These are phyloP conservation scores for Drosophila peninsularis DNA, from an alignment of 2,888 invertebrate species.

Conservation along the genomic window DNA sequence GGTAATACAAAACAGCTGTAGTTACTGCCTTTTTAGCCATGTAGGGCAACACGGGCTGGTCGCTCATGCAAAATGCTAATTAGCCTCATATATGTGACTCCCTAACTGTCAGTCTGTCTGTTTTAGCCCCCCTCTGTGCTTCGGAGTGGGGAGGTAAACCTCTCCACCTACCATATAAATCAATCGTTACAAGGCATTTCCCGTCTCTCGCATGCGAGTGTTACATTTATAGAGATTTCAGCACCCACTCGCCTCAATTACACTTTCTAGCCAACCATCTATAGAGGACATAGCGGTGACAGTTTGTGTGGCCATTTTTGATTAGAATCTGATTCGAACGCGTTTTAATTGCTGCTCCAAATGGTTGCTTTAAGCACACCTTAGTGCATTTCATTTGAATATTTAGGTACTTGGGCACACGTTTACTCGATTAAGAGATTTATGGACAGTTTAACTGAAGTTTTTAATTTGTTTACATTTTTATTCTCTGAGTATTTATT, in stretches of 20 bases:
- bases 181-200: constrained; percentile 56
- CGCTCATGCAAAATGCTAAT: constrained; percentile 73
- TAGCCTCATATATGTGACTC: constrained; percentile 47
- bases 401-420: not conserved
- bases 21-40: constrained; percentile 68
- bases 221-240: constrained; percentile 53
- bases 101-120: constrained; percentile 18
- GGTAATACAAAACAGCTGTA: constrained; percentile 45
- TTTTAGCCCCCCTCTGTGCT: constrained; percentile 1
- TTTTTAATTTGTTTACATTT: constrained; percentile 3
- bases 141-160: constrained; percentile 6
- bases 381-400: constrained; percentile 1
- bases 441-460: constrained; percentile 2
- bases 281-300: constrained; percentile 25
- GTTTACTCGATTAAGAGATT: not conserved
- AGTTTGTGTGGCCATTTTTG: constrained; percentile 49
- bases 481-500: not conserved
- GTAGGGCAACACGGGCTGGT: constrained; percentile 55
- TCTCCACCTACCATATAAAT: constrained; percentile 38
- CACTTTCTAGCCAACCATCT: constrained; percentile 47
- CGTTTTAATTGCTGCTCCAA: constrained; percentile 42
- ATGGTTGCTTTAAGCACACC: constrained; percentile 4
- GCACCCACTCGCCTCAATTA: constrained; percentile 57
- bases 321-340: constrained; percentile 35
- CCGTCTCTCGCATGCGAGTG: constrained; percentile 34